Evolutionary conservation across 2,888 invertebrate species (phyloP).

Genomic region (Drosophila aldrichi): DNA sequence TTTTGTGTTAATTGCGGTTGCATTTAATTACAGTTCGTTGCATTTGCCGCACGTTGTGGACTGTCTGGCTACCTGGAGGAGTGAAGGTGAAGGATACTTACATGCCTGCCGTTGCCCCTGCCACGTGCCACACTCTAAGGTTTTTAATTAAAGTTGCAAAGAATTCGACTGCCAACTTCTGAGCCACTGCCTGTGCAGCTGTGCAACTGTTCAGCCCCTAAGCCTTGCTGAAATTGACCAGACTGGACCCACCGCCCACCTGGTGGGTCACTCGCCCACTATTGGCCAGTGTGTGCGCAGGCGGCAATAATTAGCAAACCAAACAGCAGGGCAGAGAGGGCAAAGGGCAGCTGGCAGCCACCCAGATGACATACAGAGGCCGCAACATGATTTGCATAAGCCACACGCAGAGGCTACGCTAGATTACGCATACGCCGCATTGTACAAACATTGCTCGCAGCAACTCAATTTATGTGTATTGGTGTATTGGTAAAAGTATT

Average conservation of each 20-base stretch:
- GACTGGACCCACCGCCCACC: no score
- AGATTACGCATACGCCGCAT: conserved; percentile 54
- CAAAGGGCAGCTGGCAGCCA: background rate
- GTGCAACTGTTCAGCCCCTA: conserved; percentile 1
- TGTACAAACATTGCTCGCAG: conserved; percentile 25
- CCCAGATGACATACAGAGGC: conserved; percentile 31
- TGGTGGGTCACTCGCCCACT: background rate
- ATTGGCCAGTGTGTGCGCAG: conserved; percentile 26
- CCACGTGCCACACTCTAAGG: conserved; percentile 35
- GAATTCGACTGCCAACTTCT: conserved; percentile 47
- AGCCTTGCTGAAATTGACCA: background rate
- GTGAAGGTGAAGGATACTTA: conserved; percentile 5
- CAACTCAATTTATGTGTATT: conserved; percentile 14
- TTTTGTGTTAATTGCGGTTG: conserved; percentile 81
- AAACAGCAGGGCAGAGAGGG: conserved; percentile 13
- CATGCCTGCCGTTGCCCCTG: conserved; percentile 4
- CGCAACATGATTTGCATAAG: conserved; percentile 55
- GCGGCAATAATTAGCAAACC: conserved; percentile 49
- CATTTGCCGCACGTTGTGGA: conserved; percentile 52
- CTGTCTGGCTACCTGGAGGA: conserved; percentile 16
- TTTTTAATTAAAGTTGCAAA: conserved; percentile 76
- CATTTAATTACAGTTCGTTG: conserved; percentile 79
- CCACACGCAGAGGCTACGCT: conserved; percentile 39
- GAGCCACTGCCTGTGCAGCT: conserved; percentile 10
- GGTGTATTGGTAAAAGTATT: conserved; percentile 32